A percentile compares a stretch with the other conserved stretches of the same genome.
Conservation (phyloP, 2,888 invertebrate genomes). For the Brassicogethes aeneus region DNA sequence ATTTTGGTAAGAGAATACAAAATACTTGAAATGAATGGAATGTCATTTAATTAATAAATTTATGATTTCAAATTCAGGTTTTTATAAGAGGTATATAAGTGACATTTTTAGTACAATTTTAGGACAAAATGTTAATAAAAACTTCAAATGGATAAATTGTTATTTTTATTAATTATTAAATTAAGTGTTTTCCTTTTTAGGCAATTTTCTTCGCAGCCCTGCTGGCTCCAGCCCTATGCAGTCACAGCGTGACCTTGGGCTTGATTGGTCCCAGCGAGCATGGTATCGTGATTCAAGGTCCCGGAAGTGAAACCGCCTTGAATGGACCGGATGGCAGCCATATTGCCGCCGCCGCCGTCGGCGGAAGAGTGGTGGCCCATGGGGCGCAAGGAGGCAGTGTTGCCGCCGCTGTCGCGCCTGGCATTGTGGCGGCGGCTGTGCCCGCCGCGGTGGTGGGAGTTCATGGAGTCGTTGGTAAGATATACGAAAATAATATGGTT, state of each 20-base stretch:
- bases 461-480: slow-evolving; percentile 6
- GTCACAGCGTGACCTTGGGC: slow-evolving; percentile 12
- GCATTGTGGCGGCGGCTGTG: slow-evolving; percentile 14
- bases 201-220: too few species aligned
- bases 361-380: slow-evolving; percentile 36
- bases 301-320: slow-evolving; percentile 22
- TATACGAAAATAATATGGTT: background rate
- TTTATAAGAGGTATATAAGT: too few species aligned
- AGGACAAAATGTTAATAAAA: too few species aligned
- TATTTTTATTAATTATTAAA: too few species aligned
- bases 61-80: too few species aligned
- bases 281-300: slow-evolving; percentile 25
- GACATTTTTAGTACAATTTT: too few species aligned
- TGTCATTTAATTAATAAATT: too few species aligned
- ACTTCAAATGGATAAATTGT: too few species aligned
- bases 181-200: too few species aligned
- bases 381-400: slow-evolving; percentile 24
- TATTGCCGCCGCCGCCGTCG: slow-evolving; percentile 38
- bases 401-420: slow-evolving; percentile 21
- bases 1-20: too few species aligned
- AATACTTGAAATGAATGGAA: too few species aligned
- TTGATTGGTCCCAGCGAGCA: slow-evolving; percentile 24
- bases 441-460: slow-evolving; percentile 8
- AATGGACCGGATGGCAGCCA: slow-evolving; percentile 37
- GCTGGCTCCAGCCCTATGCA: too few species aligned